These are phyloP conservation scores for Borostomias antarcticus DNA, from an alignment of 2,797 vertebrate genomes.

Conservation along the genomic window DNA sequence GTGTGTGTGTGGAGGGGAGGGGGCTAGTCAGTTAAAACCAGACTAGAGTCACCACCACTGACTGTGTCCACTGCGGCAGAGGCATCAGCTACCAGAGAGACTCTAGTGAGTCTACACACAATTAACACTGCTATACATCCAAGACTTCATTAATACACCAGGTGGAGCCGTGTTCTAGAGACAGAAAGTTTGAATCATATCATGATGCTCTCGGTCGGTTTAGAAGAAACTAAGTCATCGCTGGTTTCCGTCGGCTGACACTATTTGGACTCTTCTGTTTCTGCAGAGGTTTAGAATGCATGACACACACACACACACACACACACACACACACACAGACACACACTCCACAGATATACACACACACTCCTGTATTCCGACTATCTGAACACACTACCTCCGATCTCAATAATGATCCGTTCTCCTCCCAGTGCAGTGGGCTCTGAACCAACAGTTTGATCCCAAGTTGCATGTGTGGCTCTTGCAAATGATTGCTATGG, in stretches of 20 bases:
- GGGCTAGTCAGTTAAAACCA: too few species aligned
- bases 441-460: not conserved
- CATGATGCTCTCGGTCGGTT: conserved; percentile 20
- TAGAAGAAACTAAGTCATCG: not conserved
- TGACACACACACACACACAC: conserved; percentile 13
- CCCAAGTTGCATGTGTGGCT: not conserved
- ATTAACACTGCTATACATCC: too few species aligned
- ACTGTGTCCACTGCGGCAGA: too few species aligned
- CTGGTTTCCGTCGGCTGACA: not conserved
- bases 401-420: too few species aligned
- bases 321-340: too few species aligned
- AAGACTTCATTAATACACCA: conserved; percentile 23
- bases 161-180: conserved; percentile 12
- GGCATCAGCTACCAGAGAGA: too few species aligned
- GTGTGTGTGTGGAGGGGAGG: too few species aligned
- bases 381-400: not conserved
- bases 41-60: too few species aligned
- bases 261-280: not conserved
- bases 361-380: not conserved
- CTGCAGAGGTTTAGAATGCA: too few species aligned
- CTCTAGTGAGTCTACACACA: too few species aligned
- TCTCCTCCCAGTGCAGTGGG: too few species aligned
- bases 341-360: too few species aligned
- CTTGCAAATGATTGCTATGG: conserved; percentile 5
- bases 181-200: conserved; percentile 5